Evolutionary conservation across 1,140 invertebrate species (phyloP), one percentile per base, ranked within the genome.

Genomic region (Orussus abietinus): DNA sequence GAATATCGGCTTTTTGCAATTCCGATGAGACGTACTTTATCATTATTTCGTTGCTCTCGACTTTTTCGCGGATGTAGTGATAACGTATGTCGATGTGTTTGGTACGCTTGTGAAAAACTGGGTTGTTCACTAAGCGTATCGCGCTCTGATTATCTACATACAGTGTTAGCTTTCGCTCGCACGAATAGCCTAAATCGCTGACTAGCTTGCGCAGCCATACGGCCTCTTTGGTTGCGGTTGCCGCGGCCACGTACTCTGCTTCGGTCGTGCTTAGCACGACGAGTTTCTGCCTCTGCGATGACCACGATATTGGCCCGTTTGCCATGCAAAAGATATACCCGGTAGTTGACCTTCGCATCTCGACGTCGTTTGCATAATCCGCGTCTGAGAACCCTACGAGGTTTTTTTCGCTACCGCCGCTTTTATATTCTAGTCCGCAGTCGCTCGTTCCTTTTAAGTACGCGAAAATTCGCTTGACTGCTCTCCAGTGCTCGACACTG

Each of bases 241-340:
- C 39, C 11, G 64, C 38, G 11, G 69, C 64, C 4, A 76, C 56
- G 47, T 73, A 75, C 51, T 77, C 73, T 9, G 71, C 60, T 42
- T 77, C 71, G 31, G 69, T 74, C 5, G 63, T 66, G 4, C 69
- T 72, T 21, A 74, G 52, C 13, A 72, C 62, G 5, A 73, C 64
- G 17, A 49, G 53, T 25, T 38, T 22, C 62, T 76, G 75, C 48
- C 71, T 74, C 28, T 50, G 57, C 14, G 52, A 59, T 28, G 47
- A 42, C 74, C 72, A 76, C 11, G 55, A 44, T n/a, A 73, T 42
- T 34, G 57, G 31, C 9, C 42, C 59, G 26, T n/a, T n/a, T n/a
- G n/a, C n/a, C n/a, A n/a, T n/a, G n/a, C n/a, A n/a, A n/a, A n/a
- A n/a, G n/a, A n/a, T n/a, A n/a, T n/a, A n/a, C n/a, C n/a, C n/a